phyloP scores from a whole-genome alignment of 2,113 vertebrate genomes.

The Struthio camelus region DNA sequence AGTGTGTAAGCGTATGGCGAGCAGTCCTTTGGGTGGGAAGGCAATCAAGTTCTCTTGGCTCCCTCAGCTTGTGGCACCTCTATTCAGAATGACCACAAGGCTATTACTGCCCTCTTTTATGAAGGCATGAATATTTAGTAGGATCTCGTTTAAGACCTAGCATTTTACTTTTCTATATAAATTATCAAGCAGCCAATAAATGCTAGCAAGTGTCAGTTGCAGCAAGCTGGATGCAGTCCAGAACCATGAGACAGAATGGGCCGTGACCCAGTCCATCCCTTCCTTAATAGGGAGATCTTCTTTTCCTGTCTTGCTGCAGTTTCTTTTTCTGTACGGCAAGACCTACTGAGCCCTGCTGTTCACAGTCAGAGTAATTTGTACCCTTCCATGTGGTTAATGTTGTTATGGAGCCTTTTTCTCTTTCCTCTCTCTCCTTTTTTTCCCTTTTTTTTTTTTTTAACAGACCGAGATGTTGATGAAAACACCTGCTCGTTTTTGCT shows the following conservation, averaged over 20 bases:
- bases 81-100: neutral
- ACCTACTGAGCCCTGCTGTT: slow-evolving; percentile 32
- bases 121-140: neutral
- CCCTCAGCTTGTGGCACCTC: too few relatives aligned
- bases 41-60: neutral
- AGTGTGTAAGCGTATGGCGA: neutral
- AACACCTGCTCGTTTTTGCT: slow-evolving; percentile 73
- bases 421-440: neutral
- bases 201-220: neutral
- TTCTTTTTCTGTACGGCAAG: slow-evolving; percentile 5
- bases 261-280: neutral
- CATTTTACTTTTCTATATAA: neutral
- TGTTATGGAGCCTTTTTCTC: neutral
- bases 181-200: neutral
- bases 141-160: neutral
- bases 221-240: neutral
- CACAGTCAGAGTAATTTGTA: slow-evolving; percentile 59
- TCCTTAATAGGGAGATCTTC: neutral
- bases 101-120: neutral
- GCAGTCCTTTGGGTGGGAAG: neutral
- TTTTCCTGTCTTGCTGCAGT: neutral
- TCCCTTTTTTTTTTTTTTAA: neutral
- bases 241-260: neutral
- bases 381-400: slow-evolving; percentile 44
- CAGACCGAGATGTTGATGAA: slow-evolving; percentile 62